Percentiles rank a stretch among this genome's conserved stretches.
phyloP scores from a whole-genome alignment of 2,797 vertebrate species.

The Setipinna tenuifilis region DNA sequence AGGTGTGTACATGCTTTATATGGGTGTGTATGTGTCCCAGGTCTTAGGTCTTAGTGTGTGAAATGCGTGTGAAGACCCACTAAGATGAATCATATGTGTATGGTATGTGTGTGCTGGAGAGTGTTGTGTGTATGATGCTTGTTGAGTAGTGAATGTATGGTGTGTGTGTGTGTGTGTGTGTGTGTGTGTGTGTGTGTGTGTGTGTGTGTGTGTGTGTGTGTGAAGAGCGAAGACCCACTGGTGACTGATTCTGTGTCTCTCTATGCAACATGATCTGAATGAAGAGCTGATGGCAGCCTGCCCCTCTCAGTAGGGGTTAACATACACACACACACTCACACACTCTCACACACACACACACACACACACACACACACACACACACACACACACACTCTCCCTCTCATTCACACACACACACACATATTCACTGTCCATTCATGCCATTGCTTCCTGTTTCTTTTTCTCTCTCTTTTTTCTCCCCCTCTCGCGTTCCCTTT shows the following conservation, averaged over 20 bases:
- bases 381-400: not conserved
- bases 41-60: too few relatives aligned
- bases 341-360: not conserved
- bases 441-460: not conserved
- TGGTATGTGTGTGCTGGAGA: too few relatives aligned
- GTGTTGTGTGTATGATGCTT: not conserved
- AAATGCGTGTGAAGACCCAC: too few relatives aligned
- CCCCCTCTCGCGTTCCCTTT: not conserved
- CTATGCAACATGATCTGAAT: not conserved
- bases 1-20: too few relatives aligned
- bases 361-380: not conserved
- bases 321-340: conserved; percentile 8
- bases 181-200: not conserved
- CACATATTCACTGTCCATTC: not conserved
- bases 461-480: not conserved
- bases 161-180: not conserved
- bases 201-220: not conserved
- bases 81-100: not conserved
- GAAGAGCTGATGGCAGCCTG: conserved; percentile 10
- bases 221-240: not conserved
- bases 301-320: not conserved
- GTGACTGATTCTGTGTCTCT: not conserved
- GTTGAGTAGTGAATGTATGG: too few relatives aligned
- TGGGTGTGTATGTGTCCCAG: too few relatives aligned
- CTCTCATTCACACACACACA: too few relatives aligned